Evolutionary conservation across 2,888 invertebrate genomes (phyloP).

Genomic region (Punctoribates punctum): DNA sequence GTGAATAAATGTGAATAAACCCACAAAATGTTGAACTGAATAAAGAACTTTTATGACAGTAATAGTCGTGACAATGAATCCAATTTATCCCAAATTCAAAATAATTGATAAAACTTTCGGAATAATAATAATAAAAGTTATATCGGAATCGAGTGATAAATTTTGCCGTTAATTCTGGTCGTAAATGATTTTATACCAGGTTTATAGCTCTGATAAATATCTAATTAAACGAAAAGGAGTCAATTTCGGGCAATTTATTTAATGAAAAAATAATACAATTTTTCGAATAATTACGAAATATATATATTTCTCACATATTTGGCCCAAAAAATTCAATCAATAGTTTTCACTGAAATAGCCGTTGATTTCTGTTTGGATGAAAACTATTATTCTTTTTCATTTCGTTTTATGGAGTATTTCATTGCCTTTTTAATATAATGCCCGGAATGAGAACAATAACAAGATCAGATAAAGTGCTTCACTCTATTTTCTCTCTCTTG

Average conservation of each 20-base stretch:
- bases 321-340: not conserved
- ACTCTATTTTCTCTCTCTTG: too few relatives aligned
- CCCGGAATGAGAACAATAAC: too few relatives aligned
- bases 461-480: too few relatives aligned
- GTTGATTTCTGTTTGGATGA: too few relatives aligned
- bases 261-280: not conserved
- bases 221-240: not conserved
- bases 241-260: slow-evolving; percentile 1
- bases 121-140: not conserved
- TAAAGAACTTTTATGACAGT: not conserved
- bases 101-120: not conserved
- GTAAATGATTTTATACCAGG: not conserved
- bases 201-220: not conserved
- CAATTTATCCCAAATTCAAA: not conserved
- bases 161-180: not conserved
- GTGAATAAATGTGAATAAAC: slow-evolving; percentile 1
- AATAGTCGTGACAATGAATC: not conserved
- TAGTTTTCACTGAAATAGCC: not conserved
- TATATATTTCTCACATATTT: not conserved
- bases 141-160: slow-evolving; percentile 1
- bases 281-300: not conserved
- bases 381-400: too few relatives aligned
- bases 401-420: too few relatives aligned
- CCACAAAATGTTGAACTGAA: not conserved
- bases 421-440: too few relatives aligned